Conservation (phyloP, 37 sponge, comb jelly and placozoan genomes). For the Mnemiopsis leidyi region DNA sequence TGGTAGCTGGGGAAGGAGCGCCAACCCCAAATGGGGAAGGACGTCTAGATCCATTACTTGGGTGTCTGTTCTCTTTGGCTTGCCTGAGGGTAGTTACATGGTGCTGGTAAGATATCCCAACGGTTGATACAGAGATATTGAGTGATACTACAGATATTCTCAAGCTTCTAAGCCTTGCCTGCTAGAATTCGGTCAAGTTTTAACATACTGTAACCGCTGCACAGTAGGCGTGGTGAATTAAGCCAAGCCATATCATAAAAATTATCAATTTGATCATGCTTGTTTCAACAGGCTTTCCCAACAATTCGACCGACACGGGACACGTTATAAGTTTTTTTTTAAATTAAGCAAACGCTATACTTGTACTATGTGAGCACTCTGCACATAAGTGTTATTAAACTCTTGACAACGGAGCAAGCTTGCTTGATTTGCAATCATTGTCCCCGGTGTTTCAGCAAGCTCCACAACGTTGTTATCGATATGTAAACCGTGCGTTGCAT, state of each 20-base stretch:
- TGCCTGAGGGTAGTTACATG: neutral
- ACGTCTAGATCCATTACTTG: neutral
- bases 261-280: neutral
- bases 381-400: too few relatives aligned
- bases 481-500: too few relatives aligned
- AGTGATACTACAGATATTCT: too few relatives aligned
- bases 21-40: neutral
- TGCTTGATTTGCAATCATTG: neutral
- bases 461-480: neutral
- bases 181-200: neutral
- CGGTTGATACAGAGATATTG: too few relatives aligned
- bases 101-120: too few relatives aligned
- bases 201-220: neutral
- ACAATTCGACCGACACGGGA: too few relatives aligned
- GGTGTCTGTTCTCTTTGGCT: conserved; percentile 17
- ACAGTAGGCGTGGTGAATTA: neutral
- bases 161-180: too few relatives aligned
- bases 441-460: neutral
- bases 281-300: too few relatives aligned
- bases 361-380: too few relatives aligned
- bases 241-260: neutral
- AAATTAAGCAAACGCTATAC: too few relatives aligned
- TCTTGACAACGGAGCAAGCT: neutral
- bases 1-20: conserved; percentile 1
- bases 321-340: too few relatives aligned